Conservation (phyloP, 2,888 invertebrate genomes). For the Ornithoptera alexandrae region DNA sequence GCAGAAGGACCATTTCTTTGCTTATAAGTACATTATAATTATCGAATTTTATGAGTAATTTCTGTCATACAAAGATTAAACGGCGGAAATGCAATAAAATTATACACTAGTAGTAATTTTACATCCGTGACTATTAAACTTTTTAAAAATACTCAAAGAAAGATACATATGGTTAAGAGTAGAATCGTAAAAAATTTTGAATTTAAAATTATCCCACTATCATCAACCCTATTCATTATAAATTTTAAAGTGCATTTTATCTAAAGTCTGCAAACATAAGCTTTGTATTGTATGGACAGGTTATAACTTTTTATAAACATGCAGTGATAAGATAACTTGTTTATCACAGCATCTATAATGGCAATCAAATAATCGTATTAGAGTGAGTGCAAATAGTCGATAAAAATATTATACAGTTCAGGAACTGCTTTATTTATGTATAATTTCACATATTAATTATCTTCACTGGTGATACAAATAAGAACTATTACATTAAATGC, state of each 20-base stretch:
- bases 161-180: too few relatives aligned
- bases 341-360: conserved; percentile 9
- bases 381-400: background rate
- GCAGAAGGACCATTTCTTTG: too few relatives aligned
- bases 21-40: too few relatives aligned
- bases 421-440: background rate
- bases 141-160: too few relatives aligned
- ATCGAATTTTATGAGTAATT: too few relatives aligned
- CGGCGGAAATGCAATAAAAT: too few relatives aligned
- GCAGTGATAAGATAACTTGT: conserved; percentile 18
- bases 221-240: background rate
- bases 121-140: too few relatives aligned
- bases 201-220: too few relatives aligned
- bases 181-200: too few relatives aligned
- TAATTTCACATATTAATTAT: background rate
- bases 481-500: background rate
- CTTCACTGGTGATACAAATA: background rate
- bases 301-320: background rate
- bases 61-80: too few relatives aligned
- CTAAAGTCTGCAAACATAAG: background rate
- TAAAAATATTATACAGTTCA: conserved; percentile 7
- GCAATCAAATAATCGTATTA: conserved; percentile 10
- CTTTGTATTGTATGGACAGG: background rate
- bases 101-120: too few relatives aligned
- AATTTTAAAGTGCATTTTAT: background rate